Conservation (phyloP, 2,888 invertebrate genomes). For the Drosophila basisetae region DNA sequence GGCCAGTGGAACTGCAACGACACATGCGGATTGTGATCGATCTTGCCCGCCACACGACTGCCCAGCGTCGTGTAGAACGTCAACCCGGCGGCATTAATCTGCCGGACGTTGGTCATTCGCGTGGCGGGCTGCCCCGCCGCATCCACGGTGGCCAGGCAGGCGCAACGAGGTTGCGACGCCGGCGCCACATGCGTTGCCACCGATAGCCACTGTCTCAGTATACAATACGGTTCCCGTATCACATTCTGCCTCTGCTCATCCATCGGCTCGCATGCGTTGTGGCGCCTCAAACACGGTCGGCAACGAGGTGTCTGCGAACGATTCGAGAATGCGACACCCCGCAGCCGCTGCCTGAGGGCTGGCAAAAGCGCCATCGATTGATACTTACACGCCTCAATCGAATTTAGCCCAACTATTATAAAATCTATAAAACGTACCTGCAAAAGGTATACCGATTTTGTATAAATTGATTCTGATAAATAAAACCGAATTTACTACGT, state of each 20-base stretch:
- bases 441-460: neutral
- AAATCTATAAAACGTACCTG: neutral
- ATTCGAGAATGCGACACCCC: constrained; percentile 12
- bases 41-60: constrained; percentile 95
- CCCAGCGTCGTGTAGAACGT: constrained; percentile 96
- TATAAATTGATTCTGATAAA: neutral
- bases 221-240: constrained; percentile 92
- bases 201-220: constrained; percentile 94
- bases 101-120: constrained; percentile 95
- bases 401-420: constrained; percentile 6
- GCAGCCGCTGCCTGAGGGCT: constrained; percentile 5
- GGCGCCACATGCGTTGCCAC: constrained; percentile 89
- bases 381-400: constrained; percentile 7
- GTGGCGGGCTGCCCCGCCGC: constrained; percentile 92
- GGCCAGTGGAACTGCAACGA: constrained; percentile 97
- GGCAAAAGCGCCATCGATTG: constrained; percentile 16
- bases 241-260: constrained; percentile 87
- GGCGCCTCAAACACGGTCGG: neutral
- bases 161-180: constrained; percentile 94
- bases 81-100: constrained; percentile 93
- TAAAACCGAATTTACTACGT: neutral
- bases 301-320: constrained; percentile 15
- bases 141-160: constrained; percentile 95
- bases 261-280: constrained; percentile 86
- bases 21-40: constrained; percentile 93